Percentiles rank a stretch among this genome's conserved stretches.
These are phyloP conservation scores for Biston betularia DNA, from an alignment of 2,888 invertebrate genomes.

Conservation along the genomic window DNA sequence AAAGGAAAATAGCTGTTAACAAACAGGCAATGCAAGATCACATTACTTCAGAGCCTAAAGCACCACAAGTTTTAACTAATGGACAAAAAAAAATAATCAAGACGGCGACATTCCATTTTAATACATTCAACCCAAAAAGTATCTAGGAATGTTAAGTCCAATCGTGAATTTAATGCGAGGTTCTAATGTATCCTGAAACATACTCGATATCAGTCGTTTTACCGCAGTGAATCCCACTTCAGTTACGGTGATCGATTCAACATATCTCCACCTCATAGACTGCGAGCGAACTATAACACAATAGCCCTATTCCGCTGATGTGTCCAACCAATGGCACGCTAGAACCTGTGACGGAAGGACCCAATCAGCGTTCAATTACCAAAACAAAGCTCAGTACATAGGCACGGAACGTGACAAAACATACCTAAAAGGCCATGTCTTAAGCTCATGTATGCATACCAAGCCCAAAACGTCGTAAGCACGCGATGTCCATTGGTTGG, in stretches of 20 bases:
- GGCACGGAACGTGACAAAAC: too few species aligned
- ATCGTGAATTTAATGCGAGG: conserved; percentile 40
- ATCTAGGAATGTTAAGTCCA: conserved; percentile 42
- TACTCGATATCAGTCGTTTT: conserved; percentile 42
- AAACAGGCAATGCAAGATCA: conserved; percentile 60
- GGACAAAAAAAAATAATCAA: conserved; percentile 27
- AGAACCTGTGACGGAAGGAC: neutral
- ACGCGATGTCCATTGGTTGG: neutral
- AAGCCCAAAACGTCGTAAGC: too few species aligned
- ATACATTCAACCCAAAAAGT: conserved; percentile 25
- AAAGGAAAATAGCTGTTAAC: conserved; percentile 53
- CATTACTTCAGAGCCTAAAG: conserved; percentile 52
- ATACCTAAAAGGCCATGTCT: too few species aligned
- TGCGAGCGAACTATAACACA: neutral
- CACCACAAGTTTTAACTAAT: conserved; percentile 42
- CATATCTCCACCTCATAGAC: neutral
- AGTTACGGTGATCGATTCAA: conserved; percentile 28
- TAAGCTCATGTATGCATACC: too few species aligned
- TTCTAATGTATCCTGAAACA: conserved; percentile 24
- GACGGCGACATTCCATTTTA: conserved; percentile 42
- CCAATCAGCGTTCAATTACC: neutral
- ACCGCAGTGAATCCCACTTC: conserved; percentile 41
- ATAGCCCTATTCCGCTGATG: neutral
- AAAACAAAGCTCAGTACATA: too few species aligned
- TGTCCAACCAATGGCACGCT: neutral